Conservation (phyloP, 2,113 vertebrate genomes). For the Mixornis gularis region DNA sequence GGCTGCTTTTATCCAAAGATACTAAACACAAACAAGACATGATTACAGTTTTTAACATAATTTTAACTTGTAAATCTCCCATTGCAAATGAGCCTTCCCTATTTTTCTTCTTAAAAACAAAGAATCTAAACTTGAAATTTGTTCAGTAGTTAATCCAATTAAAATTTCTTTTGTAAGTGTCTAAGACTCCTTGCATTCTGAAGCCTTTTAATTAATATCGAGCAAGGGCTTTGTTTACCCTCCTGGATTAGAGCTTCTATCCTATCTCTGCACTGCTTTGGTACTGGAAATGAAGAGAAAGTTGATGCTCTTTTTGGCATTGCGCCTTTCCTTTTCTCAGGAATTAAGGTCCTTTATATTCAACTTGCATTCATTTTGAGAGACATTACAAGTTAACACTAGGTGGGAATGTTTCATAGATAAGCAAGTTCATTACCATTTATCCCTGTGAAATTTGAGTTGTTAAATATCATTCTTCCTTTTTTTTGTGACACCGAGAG, state of each 20-base stretch:
- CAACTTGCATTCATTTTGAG: not conserved
- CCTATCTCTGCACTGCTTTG: not conserved
- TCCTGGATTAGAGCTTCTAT: slow-evolving; percentile 1
- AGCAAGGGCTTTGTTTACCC: slow-evolving; percentile 24
- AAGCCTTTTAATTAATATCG: not conserved
- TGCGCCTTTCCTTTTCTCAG: not conserved
- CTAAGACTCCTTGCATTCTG: not conserved
- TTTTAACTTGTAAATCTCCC: not conserved
- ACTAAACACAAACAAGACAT: not conserved
- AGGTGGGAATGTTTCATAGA: not conserved
- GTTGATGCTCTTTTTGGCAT: slow-evolving; percentile 1
- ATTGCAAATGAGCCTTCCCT: not conserved
- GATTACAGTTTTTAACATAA: rapidly evolving
- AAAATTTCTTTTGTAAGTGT: not conserved
- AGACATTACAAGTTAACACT: slow-evolving; percentile 5
- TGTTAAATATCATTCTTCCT: not conserved
- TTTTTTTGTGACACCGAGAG: not conserved
- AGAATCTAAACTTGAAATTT: not conserved
- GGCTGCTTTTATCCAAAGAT: not conserved
- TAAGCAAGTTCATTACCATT: slow-evolving; percentile 22
- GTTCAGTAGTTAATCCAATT: slow-evolving; percentile 4
- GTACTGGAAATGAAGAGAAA: not conserved
- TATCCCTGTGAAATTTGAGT: not conserved
- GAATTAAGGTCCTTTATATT: not conserved
- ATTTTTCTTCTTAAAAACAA: not conserved